These are phyloP conservation scores for Hydrophis major DNA, from an alignment of 2,797 vertebrate species.

Conservation along the genomic window DNA sequence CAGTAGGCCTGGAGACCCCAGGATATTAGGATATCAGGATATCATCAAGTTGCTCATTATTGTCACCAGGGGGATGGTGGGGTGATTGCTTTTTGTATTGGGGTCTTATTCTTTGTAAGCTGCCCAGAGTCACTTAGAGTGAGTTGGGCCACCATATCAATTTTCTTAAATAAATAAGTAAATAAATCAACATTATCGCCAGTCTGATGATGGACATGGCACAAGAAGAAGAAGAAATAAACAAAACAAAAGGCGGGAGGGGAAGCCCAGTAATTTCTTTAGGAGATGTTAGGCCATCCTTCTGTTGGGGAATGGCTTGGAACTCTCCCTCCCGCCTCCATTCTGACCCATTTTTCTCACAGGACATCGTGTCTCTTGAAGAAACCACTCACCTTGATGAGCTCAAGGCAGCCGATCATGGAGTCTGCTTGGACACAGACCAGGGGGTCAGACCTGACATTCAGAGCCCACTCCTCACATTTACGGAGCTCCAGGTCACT, in stretches of 20 bases:
- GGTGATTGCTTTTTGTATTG: not conserved
- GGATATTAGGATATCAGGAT: not conserved
- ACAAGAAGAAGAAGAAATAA: too few species aligned
- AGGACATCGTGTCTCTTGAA: not conserved
- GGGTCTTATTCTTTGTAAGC: not conserved
- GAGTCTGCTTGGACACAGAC: slow-evolving; percentile 85
- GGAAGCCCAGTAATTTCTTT: not conserved
- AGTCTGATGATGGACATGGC: too few species aligned
- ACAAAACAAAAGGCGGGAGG: too few species aligned
- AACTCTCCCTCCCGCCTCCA: not conserved
- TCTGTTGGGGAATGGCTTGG: not conserved
- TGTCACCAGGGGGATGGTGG: not conserved
- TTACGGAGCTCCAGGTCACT: slow-evolving; percentile 85
- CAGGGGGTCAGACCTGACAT: slow-evolving; percentile 82
- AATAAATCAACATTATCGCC: not conserved
- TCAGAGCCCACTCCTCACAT: slow-evolving; percentile 89
- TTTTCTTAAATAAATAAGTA: not conserved
- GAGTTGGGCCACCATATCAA: not conserved
- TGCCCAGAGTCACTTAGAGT: not conserved
- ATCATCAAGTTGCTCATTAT: not conserved
- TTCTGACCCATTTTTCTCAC: not conserved
- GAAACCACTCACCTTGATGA: slow-evolving; percentile 80
- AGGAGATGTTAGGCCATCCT: not conserved
- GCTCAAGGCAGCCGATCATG: slow-evolving; percentile 83
- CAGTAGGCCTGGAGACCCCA: not conserved